Conservation (phyloP, 2,888 invertebrate species). For the Epinotia ramella region DNA sequence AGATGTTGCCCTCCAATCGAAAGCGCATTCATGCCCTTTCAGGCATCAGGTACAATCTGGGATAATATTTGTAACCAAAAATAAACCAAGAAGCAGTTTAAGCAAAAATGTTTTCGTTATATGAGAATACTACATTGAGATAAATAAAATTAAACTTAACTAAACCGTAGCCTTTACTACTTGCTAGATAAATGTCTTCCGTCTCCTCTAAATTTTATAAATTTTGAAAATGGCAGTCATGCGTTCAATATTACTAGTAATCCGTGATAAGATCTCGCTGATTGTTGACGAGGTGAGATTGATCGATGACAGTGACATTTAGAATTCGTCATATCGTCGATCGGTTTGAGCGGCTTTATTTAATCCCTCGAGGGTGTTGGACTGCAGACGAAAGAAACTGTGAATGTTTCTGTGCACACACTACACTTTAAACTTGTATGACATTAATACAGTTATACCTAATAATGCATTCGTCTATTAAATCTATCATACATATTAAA, state of each 20-base stretch:
- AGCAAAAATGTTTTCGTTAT: no score
- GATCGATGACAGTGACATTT: conserved; percentile 36
- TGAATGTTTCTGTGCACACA: conserved; percentile 1
- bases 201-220: neutral
- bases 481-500: no score
- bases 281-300: conserved; percentile 36
- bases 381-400: neutral
- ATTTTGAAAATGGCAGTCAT: conserved; percentile 3
- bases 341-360: conserved; percentile 18
- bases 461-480: no score
- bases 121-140: no score
- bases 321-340: conserved; percentile 24
- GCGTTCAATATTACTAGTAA: conserved; percentile 21
- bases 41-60: no score
- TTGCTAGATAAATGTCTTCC: no score
- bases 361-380: conserved; percentile 35
- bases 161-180: no score
- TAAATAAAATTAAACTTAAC: no score
- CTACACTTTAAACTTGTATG: neutral
- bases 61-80: no score
- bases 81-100: no score
- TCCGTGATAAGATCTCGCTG: conserved; percentile 37
- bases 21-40: no score
- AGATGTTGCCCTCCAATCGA: no score
- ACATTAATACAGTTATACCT: neutral